phyloP scores from a whole-genome alignment of 2,888 invertebrate genomes.

The Eucera pruinosa region DNA sequence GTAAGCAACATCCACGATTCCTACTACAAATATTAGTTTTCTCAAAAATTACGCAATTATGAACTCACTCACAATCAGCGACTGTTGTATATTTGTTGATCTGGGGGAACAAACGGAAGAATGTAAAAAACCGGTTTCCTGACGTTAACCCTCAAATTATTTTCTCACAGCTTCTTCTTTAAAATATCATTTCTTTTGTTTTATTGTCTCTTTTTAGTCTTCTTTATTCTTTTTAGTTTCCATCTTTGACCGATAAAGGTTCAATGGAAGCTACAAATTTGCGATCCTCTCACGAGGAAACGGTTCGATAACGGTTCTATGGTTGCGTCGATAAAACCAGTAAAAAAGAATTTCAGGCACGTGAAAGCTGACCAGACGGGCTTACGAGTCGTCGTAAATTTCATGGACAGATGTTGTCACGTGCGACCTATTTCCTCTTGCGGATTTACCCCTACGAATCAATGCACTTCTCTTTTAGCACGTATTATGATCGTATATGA shows the following conservation, averaged over 20 bases:
- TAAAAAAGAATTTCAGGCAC: slow-evolving; percentile 34
- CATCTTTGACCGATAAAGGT: neutral
- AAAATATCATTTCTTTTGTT: neutral
- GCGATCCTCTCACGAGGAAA: neutral
- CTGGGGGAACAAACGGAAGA: neutral
- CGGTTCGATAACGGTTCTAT: slow-evolving; percentile 44
- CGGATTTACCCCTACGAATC: slow-evolving; percentile 20
- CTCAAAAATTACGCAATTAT: neutral
- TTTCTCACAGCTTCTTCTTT: neutral
- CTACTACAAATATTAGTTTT: neutral
- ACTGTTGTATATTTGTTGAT: neutral
- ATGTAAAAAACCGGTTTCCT: slow-evolving; percentile 14
- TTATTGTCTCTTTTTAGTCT: neutral
- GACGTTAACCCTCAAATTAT: neutral
- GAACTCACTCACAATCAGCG: too few species aligned
- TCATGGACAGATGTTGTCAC: slow-evolving; percentile 35
- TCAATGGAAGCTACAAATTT: neutral
- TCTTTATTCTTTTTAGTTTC: neutral
- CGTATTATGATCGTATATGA: neutral
- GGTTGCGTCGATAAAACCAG: neutral
- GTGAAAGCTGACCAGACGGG: slow-evolving; percentile 33
- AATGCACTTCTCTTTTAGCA: neutral
- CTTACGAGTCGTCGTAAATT: slow-evolving; percentile 47
- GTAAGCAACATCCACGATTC: neutral
- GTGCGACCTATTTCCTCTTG: slow-evolving; percentile 24